Evolutionary conservation across 1,140 invertebrate genomes (phyloP).

Genomic region (Belonocnema kinseyi): DNA sequence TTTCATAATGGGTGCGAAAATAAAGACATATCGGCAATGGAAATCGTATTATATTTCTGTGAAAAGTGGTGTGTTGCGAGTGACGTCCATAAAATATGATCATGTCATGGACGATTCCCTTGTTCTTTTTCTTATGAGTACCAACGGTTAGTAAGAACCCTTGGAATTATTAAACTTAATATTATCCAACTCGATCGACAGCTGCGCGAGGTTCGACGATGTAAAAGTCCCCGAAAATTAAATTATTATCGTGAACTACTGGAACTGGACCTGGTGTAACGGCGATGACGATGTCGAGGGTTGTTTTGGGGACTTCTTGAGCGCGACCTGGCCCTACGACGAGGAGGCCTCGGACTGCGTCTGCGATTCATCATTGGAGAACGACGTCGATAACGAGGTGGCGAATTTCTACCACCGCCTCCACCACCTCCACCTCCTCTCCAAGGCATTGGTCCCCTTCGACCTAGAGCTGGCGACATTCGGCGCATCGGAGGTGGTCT

Average conservation of each 20-base stretch:
- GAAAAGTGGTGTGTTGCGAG: slow-evolving; percentile 1
- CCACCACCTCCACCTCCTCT: slow-evolving; percentile 71
- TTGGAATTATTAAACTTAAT: slow-evolving; percentile 1
- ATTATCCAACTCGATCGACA: not conserved
- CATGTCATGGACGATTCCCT: not conserved
- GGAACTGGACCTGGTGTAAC: slow-evolving; percentile 87
- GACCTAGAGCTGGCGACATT: slow-evolving; percentile 79
- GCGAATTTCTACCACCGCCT: slow-evolving; percentile 69
- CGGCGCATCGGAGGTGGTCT: slow-evolving; percentile 80
- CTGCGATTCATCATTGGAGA: slow-evolving; percentile 81
- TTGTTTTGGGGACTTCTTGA: slow-evolving; percentile 79
- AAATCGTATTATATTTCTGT: slow-evolving; percentile 4
- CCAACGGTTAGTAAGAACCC: not conserved
- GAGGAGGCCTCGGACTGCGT: slow-evolving; percentile 79
- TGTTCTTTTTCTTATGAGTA: not conserved
- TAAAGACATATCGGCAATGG: slow-evolving; percentile 20
- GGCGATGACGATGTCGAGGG: slow-evolving; percentile 79
- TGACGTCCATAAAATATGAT: not conserved
- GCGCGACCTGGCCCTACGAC: slow-evolving; percentile 78
- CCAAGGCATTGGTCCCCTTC: slow-evolving; percentile 76
- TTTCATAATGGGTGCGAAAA: not conserved
- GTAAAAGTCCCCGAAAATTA: slow-evolving; percentile 35
- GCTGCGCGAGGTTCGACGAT: slow-evolving; percentile 35
- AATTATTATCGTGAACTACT: slow-evolving; percentile 83
- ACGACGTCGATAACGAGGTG: slow-evolving; percentile 78